Evolutionary conservation across 1,140 invertebrate genomes (phyloP).

Genomic region (Telenomus remus): DNA sequence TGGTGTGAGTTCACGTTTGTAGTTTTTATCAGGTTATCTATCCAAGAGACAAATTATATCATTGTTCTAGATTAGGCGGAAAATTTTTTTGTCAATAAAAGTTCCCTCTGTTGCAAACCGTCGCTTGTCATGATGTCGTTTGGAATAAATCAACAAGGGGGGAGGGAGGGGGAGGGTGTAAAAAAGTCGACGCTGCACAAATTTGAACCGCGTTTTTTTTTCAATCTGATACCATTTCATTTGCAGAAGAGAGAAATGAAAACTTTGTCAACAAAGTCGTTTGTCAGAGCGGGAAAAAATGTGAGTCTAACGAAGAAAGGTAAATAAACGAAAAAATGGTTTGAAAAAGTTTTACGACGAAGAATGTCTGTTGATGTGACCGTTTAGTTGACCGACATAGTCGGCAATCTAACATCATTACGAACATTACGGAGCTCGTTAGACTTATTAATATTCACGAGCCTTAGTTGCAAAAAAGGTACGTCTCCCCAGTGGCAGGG

Average conservation of each 20-base stretch:
- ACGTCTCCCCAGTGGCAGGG: conserved; percentile 12
- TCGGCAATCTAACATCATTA: conserved; percentile 74
- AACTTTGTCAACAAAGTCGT: neutral
- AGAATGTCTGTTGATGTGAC: conserved; percentile 50
- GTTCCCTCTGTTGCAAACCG: no score
- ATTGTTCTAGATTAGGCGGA: conserved; percentile 4
- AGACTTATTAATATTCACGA: conserved; percentile 75
- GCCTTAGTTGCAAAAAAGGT: conserved; percentile 27
- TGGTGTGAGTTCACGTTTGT: conserved; percentile 2
- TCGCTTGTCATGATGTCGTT: no score
- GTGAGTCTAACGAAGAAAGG: conserved; percentile 9
- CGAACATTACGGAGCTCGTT: conserved; percentile 74
- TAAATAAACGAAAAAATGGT: conserved; percentile 15
- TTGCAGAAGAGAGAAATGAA: neutral
- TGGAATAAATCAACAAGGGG: neutral
- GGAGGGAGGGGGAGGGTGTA: neutral
- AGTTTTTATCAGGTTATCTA: conserved; percentile 11
- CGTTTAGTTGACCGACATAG: conserved; percentile 57
- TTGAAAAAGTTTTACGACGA: conserved; percentile 33
- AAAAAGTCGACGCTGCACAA: no score
- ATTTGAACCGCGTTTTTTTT: neutral
- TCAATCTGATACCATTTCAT: neutral
- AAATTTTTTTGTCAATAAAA: neutral
- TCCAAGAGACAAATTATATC: conserved; percentile 2
- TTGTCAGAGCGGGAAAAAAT: neutral